Percentiles rank a stretch among this genome's conserved stretches.
phyloP scores from a whole-genome alignment of 2,797 vertebrate species.

The Glossophaga mutica region DNA sequence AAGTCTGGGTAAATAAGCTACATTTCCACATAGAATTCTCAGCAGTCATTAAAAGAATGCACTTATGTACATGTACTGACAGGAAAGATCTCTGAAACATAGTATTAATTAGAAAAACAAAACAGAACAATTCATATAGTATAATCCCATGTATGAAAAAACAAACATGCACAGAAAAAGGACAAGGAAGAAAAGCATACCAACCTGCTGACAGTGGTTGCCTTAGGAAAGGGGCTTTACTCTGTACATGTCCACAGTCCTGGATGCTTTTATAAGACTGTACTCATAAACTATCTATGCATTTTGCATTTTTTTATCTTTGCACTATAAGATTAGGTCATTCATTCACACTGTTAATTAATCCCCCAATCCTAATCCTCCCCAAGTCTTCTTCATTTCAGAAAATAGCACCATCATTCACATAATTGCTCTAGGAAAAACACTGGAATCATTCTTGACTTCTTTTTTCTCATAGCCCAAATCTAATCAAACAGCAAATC shows the following conservation, averaged over 20 bases:
- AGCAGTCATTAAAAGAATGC: background rate
- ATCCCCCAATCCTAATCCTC: background rate
- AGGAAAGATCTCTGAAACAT: background rate
- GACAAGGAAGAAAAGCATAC: background rate
- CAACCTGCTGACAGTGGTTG: background rate
- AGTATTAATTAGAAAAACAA: background rate
- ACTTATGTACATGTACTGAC: background rate
- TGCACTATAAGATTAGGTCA: background rate
- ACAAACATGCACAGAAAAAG: background rate
- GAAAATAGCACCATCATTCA: slow-evolving; percentile 41
- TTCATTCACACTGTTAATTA: slow-evolving; percentile 4
- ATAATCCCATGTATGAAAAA: background rate
- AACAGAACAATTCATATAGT: background rate
- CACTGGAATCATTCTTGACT: background rate
- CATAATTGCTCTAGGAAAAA: slow-evolving; percentile 23
- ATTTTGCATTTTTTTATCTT: background rate
- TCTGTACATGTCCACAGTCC: background rate
- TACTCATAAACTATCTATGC: background rate
- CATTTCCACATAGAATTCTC: background rate
- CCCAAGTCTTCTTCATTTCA: background rate
- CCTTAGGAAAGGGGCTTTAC: background rate
- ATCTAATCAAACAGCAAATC: background rate
- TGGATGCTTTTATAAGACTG: background rate
- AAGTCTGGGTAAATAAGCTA: background rate
- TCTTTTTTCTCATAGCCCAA: background rate